Evolutionary conservation across 2,797 vertebrate species (phyloP), one percentile per base, ranked within the genome.

Genomic region (Protosalanx chinensis): DNA sequence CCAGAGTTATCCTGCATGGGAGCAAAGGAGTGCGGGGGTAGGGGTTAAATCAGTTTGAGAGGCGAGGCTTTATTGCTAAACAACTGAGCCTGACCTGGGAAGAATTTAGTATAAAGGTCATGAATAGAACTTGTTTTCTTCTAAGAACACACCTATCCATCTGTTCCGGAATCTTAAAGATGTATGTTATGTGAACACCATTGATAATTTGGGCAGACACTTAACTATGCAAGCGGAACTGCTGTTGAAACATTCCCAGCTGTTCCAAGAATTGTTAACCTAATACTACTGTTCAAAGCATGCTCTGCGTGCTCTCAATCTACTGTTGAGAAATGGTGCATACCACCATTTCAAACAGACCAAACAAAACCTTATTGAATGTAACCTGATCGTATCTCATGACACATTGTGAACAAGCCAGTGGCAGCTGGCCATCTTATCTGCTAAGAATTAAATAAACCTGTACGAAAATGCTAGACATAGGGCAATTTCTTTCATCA

Each of bases 1-100:
- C 97, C 82, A 98, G 91, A 79, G 95, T 95, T 88, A 98, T 94
- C 93, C 97, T 98, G 85, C 85, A 89, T n/a, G 13, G 1, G 0
- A 33, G 23, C 23, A 27, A 27, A 41, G 33, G 60, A 1, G 23
- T 27, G 23, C 23, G 23, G 23, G 23, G 23, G 23, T 27, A 1
- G 33, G 74, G 3, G 29, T 29, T 12, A 60, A 10, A 60, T 13
- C n/a, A 12, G 12, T 60, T 49, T 6, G 51, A 56, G 51, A 56
- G 51, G 18, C 4, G n/a, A 8, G 51, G 3, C 51, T 56, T 56
- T 56, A 16, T 16, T 16, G 51, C 18, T 6, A 56, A 16, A 64
- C 32, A 64, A 64, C 16, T n/a, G 5, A 37, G 62, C 37, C 1
- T 7, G 32, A 37, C 33, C 16, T n/a, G 51, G 8, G 51, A n/a